Evolutionary conservation across 2,797 vertebrate genomes (phyloP).

Genomic region (Siniperca scherzeri): DNA sequence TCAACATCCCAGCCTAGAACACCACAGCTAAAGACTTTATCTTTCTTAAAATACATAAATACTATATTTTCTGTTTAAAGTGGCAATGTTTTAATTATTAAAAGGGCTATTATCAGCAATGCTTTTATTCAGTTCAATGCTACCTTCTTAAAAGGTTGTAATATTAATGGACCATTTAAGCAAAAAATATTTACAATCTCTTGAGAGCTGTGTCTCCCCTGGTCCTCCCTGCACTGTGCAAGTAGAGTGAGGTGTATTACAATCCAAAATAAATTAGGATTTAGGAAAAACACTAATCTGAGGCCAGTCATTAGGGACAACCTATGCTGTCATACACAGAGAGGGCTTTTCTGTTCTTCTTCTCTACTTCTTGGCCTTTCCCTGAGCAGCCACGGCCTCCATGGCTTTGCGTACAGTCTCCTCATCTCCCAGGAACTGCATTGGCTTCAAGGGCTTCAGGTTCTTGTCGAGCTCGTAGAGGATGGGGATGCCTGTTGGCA

Average conservation of each 20-base stretch:
- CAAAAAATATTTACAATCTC: conserved; percentile 52
- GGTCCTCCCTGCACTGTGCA: conserved; percentile 5
- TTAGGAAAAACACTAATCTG: conserved; percentile 45
- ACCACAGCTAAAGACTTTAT: not conserved
- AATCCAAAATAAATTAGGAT: conserved; percentile 46
- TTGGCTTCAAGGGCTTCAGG: conserved; percentile 92
- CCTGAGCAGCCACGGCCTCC: conserved; percentile 94
- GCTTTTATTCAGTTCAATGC: not conserved
- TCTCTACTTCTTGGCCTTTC: conserved; percentile 92
- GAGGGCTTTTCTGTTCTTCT: conserved; percentile 39
- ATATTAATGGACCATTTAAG: conserved; percentile 4
- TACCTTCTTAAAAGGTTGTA: conserved; percentile 3
- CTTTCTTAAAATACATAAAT: too few relatives aligned
- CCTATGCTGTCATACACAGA: conserved; percentile 22
- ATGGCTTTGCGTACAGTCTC: conserved; percentile 95
- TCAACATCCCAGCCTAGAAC: not conserved
- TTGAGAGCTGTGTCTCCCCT: conserved; percentile 50
- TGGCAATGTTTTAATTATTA: not conserved
- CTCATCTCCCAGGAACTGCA: conserved; percentile 95
- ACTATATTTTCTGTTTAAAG: not conserved
- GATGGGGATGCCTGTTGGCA: conserved; percentile 95
- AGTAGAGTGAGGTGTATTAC: conserved; percentile 27
- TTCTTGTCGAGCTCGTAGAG: conserved; percentile 95
- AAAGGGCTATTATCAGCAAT: not conserved
- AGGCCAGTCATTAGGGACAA: conserved; percentile 39